phyloP scores from a whole-genome alignment of 2,888 invertebrate species.

The Idaea dimidiata region DNA sequence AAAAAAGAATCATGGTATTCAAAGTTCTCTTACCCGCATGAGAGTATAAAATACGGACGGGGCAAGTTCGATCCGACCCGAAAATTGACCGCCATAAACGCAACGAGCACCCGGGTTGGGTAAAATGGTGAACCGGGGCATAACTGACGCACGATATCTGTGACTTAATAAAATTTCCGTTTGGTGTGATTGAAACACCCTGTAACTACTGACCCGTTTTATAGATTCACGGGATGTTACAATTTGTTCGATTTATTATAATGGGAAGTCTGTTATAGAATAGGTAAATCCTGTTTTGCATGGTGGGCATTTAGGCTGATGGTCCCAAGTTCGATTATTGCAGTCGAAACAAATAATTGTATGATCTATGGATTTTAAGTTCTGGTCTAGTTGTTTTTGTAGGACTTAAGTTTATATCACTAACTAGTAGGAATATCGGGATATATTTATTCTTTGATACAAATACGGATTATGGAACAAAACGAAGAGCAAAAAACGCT shows the following conservation, averaged over 20 bases:
- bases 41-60: constrained; percentile 32
- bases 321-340: no score
- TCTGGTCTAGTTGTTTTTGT: no score
- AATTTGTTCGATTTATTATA: constrained; percentile 18
- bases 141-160: constrained; percentile 54
- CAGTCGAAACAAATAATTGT: no score
- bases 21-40: constrained; percentile 29
- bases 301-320: no score
- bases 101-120: constrained; percentile 36
- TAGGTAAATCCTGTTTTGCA: no score
- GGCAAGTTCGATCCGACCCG: constrained; percentile 48
- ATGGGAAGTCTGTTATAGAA: neutral
- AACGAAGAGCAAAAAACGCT: neutral
- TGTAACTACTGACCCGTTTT: constrained; percentile 21
- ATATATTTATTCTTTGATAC: no score
- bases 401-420: no score
- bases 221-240: constrained; percentile 13
- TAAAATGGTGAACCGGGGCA: constrained; percentile 35
- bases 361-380: no score
- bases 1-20: constrained; percentile 32
- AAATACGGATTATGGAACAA: no score
- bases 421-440: no score
- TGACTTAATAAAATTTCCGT: constrained; percentile 58
- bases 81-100: constrained; percentile 61
- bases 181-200: constrained; percentile 33